Percentiles rank a stretch among this genome's conserved stretches.
Evolutionary conservation across 2,888 invertebrate species (phyloP).

Genomic region (Bursaphelenchus okinawaensis): DNA sequence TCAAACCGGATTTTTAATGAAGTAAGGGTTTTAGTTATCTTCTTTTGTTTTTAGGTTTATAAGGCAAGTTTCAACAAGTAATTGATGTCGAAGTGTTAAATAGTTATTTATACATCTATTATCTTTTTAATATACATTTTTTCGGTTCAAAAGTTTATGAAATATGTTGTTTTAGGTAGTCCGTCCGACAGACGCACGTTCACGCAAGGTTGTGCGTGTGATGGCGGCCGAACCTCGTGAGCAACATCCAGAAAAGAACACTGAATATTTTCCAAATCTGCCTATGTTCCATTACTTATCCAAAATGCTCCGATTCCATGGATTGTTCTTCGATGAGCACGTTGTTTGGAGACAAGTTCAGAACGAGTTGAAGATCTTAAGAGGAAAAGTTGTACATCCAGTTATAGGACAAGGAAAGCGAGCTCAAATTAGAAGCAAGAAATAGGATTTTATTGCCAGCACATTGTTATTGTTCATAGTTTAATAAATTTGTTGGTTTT

Average conservation of each 20-base stretch:
- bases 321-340: conserved; percentile 55
- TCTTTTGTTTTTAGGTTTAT: neutral
- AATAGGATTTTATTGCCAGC: conserved; percentile 10
- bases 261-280: conserved; percentile 52
- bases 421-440: conserved; percentile 42
- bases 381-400: conserved; percentile 41
- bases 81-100: no score
- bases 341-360: conserved; percentile 52
- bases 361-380: conserved; percentile 45
- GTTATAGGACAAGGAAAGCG: conserved; percentile 54
- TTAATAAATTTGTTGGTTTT: neutral
- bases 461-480: neutral
- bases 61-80: no score
- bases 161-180: conserved; percentile 28
- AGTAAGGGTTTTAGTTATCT: conserved; percentile 19
- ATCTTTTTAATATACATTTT: no score
- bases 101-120: neutral
- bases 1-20: conserved; percentile 36
- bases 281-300: conserved; percentile 57
- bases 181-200: conserved; percentile 42
- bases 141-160: no score
- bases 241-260: conserved; percentile 36
- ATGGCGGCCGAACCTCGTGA: conserved; percentile 53
- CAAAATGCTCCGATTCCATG: conserved; percentile 54
- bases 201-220: conserved; percentile 46